Evolutionary conservation across 2,888 invertebrate genomes (phyloP).

Genomic region (Chesias legatella): DNA sequence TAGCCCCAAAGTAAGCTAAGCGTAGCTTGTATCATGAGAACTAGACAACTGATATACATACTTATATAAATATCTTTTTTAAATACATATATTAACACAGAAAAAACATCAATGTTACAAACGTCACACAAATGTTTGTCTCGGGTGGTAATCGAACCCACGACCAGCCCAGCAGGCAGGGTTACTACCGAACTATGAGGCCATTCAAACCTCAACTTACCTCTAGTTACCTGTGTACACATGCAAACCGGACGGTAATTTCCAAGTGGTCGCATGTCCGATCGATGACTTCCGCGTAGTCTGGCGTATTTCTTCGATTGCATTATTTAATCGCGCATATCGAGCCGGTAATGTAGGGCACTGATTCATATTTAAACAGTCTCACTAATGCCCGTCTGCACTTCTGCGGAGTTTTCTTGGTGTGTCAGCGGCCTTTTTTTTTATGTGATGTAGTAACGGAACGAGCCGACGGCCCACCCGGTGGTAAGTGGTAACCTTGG

Average conservation of each 20-base stretch:
- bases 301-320: constrained; percentile 33
- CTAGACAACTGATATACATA: too few relatives aligned
- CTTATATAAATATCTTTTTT: too few relatives aligned
- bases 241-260: neutral
- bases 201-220: constrained; percentile 4
- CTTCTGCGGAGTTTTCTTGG: constrained; percentile 37
- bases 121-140: too few relatives aligned
- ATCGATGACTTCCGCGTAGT: constrained; percentile 37
- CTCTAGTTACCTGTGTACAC: constrained; percentile 1
- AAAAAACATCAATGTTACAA: too few relatives aligned
- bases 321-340: constrained; percentile 47
- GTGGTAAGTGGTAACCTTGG: too few relatives aligned
- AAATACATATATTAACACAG: too few relatives aligned
- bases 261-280: constrained; percentile 17
- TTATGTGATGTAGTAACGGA: constrained; percentile 44
- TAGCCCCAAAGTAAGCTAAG: too few relatives aligned
- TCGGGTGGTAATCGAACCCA: too few relatives aligned
- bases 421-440: constrained; percentile 44
- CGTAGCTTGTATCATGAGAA: too few relatives aligned
- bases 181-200: too few relatives aligned
- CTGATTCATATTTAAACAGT: constrained; percentile 27
- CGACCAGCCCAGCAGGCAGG: too few relatives aligned
- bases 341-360: constrained; percentile 35
- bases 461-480: too few relatives aligned
- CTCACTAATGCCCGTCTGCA: constrained; percentile 2